Conservation (phyloP, 2,888 invertebrate genomes). For the Drosophila prolongata region DNA sequence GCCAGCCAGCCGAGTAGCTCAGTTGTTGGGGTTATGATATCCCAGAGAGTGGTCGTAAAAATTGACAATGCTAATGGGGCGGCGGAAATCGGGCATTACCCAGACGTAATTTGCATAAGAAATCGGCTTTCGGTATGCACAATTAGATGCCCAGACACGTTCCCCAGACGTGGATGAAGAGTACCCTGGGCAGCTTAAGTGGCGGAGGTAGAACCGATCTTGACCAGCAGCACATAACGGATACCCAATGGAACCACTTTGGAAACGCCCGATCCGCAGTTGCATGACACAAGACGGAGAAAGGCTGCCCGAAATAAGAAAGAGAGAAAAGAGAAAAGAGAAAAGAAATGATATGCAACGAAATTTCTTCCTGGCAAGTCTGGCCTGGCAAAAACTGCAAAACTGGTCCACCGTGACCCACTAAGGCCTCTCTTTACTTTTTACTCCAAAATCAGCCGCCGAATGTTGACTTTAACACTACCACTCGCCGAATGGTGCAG, state of each 20-base stretch:
- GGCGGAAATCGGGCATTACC: slow-evolving; percentile 69
- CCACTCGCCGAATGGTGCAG: background rate
- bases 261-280: slow-evolving; percentile 2
- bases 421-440: slow-evolving; percentile 45
- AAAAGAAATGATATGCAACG: slow-evolving; percentile 57
- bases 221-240: slow-evolving; percentile 28
- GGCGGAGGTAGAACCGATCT: slow-evolving; percentile 18
- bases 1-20: slow-evolving; percentile 1
- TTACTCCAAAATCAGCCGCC: slow-evolving; percentile 31
- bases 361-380: slow-evolving; percentile 64
- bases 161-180: slow-evolving; percentile 43
- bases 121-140: slow-evolving; percentile 31
- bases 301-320: background rate
- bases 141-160: slow-evolving; percentile 56
- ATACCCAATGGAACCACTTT: slow-evolving; percentile 17
- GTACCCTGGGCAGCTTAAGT: slow-evolving; percentile 40
- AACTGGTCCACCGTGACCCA: slow-evolving; percentile 77
- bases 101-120: slow-evolving; percentile 66
- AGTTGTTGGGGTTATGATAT: slow-evolving; percentile 10
- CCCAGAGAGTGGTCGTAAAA: slow-evolving; percentile 49
- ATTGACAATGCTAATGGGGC: slow-evolving; percentile 71
- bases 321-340: slow-evolving; percentile 21
- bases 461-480: slow-evolving; percentile 38
- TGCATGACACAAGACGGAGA: slow-evolving; percentile 8
- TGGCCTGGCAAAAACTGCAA: slow-evolving; percentile 31